Base-by-base conservation (phyloP, 1,140 invertebrate species). In the Meloidogyne floridensis region DNA sequence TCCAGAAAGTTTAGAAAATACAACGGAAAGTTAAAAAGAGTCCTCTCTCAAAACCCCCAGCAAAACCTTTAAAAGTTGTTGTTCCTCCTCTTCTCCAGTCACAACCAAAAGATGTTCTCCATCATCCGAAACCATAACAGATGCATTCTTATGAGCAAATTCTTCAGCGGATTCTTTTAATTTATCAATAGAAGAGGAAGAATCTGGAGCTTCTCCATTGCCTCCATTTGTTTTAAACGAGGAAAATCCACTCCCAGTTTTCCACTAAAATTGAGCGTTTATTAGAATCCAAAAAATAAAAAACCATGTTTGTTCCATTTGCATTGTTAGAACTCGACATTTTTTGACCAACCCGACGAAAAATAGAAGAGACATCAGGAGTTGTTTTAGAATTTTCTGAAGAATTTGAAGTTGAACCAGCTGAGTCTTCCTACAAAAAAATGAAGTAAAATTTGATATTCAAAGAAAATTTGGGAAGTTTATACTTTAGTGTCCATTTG, bases 21-120 rank as follows among this genome's bases (percentile, higher is more conserved):
- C 32, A 32, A 32, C 32, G 32, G 32, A 32, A 32, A 32, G 2
- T 32, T 32, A 32, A 32, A 32, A 32, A 32, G 32, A 32, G 32
- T 2, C 32, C 32, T 32, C 32, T 32, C 10, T 13, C 9, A 82
- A 47, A 15, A 51, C 18, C n/a, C 47, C 32, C 32, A 59, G 70
- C 3, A 42, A 78, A 79, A 80, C 74, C 18, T n/a, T 78, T 80
- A 80, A 42, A 20, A 20, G 54, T 47, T 80, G 77, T 15, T 53
- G 20, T 51, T 86, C 84, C 56, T 82, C 77, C 65, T 86, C 84
- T 77, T 86, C 84, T 10, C 84, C 84, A 13, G 84, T 86, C 3
- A 84, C 65, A 3, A 80, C 71, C 11, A 87, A 20, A 18, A 13
- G 43, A 3, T 54, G 20, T 54, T 81, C 53, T 15, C n/a, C 18